Base-by-base conservation (phyloP, 1,140 invertebrate genomes). In the Tetramorium parvispinum region DNA sequence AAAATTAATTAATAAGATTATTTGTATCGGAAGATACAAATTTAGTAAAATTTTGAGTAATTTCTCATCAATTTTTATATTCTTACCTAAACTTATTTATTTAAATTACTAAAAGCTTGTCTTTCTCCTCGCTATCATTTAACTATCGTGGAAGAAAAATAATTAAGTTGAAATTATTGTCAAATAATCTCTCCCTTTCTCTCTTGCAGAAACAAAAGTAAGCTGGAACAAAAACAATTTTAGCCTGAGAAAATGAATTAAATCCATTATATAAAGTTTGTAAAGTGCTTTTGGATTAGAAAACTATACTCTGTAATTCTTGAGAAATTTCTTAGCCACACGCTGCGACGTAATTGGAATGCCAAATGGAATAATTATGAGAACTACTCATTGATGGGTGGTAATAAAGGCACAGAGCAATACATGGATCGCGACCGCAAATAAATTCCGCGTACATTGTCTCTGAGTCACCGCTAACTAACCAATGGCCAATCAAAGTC, bases 401-500 rank as follows among this genome's bases (percentile, higher is more conserved):
- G 40, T 16, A 32, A 61, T 59, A 82, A 59, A 75, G 57, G 24
- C 24, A 18, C n/a, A 6, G 16, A 7, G 32, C 49, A 53, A 18
- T 55, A 71, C 37, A 13, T 18, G 24, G 21, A 24, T 55, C 24
- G 53, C 66, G 21, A 82, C 66, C 79, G 79, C 68, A 83, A 83
- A 73, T 83, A 83, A 82, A 83, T 73, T 83, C 27, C 40, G 53
- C 66, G 21, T 32, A 27, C 49, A 75, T 73, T 75, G 79, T 82
- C 37, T 75, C 24, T n/a, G 32, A 24, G 66, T 65, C 11, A 21
- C 27, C 79, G 27, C 55, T 83, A 83, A 75, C 79, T 83, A 83
- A 83, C 79, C 46, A 68, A 63, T 73, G 79, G 79, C 40, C 11
- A 83, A 75, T 83, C 79, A 83, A 83, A 83, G 43, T 83, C 79